Conservation (phyloP, 2,797 vertebrate genomes). For the Vespertilio murinus region DNA sequence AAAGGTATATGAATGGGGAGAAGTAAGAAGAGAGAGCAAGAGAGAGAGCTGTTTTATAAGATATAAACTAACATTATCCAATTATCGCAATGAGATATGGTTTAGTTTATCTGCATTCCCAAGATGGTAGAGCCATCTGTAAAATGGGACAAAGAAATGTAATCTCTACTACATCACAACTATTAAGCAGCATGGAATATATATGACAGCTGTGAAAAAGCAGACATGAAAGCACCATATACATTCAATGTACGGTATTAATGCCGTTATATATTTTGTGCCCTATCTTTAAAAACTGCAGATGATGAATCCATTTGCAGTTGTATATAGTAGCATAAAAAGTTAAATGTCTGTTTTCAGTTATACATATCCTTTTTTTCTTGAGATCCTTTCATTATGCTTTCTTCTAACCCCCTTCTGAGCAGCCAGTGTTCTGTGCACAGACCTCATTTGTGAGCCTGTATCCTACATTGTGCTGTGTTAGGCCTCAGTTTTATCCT, state of each 20-base stretch:
- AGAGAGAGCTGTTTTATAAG: not conserved
- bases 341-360: conserved; percentile 14
- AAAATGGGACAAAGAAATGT: conserved; percentile 10
- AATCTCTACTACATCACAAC: conserved; percentile 9
- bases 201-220: not conserved
- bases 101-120: not conserved
- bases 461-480: conserved; percentile 18
- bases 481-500: not conserved
- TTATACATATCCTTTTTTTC: not conserved
- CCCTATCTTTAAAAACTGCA: not conserved
- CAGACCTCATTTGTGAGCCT: not conserved
- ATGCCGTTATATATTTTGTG: not conserved
- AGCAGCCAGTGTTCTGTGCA: not conserved
- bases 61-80: not conserved
- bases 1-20: not conserved
- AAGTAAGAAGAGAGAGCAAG: not conserved
- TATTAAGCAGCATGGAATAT: not conserved
- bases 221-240: not conserved
- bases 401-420: not conserved
- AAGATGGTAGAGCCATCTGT: not conserved
- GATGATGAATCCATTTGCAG: conserved; percentile 6
- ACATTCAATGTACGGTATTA: conserved; percentile 21
- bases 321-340: conserved; percentile 15
- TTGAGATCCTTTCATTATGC: not conserved
- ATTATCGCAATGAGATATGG: not conserved